Base-by-base conservation (phyloP, 2,888 invertebrate species). In the Cenopis cana region DNA sequence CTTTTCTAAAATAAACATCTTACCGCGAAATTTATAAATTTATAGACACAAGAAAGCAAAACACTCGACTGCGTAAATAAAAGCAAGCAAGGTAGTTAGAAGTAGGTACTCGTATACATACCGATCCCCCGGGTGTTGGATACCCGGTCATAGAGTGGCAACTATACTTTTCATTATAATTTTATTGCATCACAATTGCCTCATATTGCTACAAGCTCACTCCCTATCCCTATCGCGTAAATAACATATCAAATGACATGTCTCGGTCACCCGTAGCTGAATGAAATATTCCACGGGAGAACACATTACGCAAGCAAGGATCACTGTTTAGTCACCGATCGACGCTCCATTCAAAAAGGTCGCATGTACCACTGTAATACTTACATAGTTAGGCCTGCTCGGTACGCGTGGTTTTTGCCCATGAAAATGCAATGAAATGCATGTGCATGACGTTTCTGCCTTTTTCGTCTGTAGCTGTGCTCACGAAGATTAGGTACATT, bases 281-380 rank as follows among this genome's bases (percentile, higher is more conserved):
- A 57, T 57, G 33, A 67, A 54, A 20, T 55, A 54, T 65, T 54
- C 64, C 64, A 65, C 54, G 24, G 54, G 64, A 54, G 64, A 24
- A 55, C n/a, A 17, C 14, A 36, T n/a, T 9, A n/a, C 9, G 12
- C 12, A 29, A 33, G 29, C 1, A 38, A 46, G 46, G 24, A 18
- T 59, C 46, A 17, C 65, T 24, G 29, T 57, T 66, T n/a, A 67
- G 57, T 67, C 66, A 67, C 49, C 49, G 38, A 20, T 50, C 29
- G 41, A 12, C 12, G 8, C 49, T 33, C 56, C 12, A 20, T 18
- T 50, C 10, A 29, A 29, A 17, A 66, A 56, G 46, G 46, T 49
- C 18, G 18, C n/a, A 67, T 29, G 11, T 24, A 24, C 33, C 2
- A 12, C 18, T 46, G 29, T n/a, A 18, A 33, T 50, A 3, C 18